phyloP scores from a whole-genome alignment of 1,140 invertebrate genomes.

The Nilaparvata lugens region DNA sequence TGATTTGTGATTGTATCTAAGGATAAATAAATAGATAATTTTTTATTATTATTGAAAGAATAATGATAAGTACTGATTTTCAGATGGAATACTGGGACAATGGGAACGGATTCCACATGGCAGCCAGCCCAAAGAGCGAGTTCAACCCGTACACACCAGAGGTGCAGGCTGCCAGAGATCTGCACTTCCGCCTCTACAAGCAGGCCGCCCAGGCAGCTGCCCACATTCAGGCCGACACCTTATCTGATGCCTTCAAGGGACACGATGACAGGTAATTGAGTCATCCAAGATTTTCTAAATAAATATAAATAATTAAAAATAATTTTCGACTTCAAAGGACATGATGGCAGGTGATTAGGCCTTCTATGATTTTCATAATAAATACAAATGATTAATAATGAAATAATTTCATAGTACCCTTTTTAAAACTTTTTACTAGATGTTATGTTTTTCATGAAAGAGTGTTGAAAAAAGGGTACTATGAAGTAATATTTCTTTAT shows the following conservation, averaged over 20 bases:
- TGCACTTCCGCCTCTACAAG: slow-evolving; percentile 31
- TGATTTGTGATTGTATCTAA: too few species aligned
- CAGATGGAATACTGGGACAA: slow-evolving; percentile 32
- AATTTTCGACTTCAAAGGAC: background rate
- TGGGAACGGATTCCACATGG: slow-evolving; percentile 29
- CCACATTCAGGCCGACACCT: background rate
- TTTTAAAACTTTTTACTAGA: too few species aligned
- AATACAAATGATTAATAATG: too few species aligned
- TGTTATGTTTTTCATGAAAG: too few species aligned
- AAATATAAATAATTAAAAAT: background rate
- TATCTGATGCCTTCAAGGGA: background rate
- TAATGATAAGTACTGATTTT: slow-evolving; percentile 6
- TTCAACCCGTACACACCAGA: slow-evolving; percentile 32
- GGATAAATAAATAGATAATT: too few species aligned
- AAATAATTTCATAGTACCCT: too few species aligned
- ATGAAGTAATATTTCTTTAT: too few species aligned
- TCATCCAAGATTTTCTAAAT: background rate
- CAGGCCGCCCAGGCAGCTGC: slow-evolving; percentile 21
- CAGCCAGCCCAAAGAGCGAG: slow-evolving; percentile 9
- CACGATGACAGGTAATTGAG: background rate
- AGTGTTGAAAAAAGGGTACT: too few species aligned
- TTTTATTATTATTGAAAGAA: background rate
- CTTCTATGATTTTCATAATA: too few species aligned
- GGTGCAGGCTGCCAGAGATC: slow-evolving; percentile 30
- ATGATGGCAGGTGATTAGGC: too few species aligned